Evolutionary conservation across 2,888 invertebrate species (phyloP).

Genomic region (Scaptomyza flava): DNA sequence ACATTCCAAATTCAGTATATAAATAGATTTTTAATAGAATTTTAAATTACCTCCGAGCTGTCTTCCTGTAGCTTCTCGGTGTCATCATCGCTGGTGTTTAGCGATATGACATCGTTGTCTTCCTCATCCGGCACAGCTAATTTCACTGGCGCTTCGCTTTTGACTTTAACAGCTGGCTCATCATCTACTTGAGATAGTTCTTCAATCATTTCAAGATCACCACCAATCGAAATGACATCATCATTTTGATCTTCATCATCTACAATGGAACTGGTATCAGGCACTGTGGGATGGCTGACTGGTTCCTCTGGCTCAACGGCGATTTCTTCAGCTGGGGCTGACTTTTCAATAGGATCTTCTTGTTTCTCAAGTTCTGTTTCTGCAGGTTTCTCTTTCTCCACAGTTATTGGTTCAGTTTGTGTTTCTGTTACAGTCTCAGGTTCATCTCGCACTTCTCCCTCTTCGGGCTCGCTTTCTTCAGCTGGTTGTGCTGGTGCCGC

Average conservation of each 20-base stretch:
- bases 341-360: conserved; percentile 8
- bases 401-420: background rate
- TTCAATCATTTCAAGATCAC: conserved; percentile 84
- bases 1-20: conserved; percentile 19
- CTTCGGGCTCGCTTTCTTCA: conserved; percentile 72
- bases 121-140: conserved; percentile 45
- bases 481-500: conserved; percentile 35
- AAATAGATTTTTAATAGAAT: background rate
- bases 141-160: conserved; percentile 49
- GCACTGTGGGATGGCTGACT: background rate
- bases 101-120: conserved; percentile 77
- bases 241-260: conserved; percentile 83
- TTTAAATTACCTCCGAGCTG: conserved; percentile 64
- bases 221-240: conserved; percentile 84
- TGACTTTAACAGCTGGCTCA: conserved; percentile 30
- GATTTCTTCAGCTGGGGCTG: background rate
- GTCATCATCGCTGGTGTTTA: conserved; percentile 81
- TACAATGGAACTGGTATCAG: conserved; percentile 75
- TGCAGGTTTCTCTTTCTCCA: background rate
- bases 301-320: background rate
- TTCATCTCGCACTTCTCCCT: conserved; percentile 66
- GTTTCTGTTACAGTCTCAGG: conserved; percentile 11
- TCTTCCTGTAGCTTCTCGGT: conserved; percentile 56
- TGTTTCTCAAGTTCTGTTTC: conserved; percentile 1
- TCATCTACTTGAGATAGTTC: conserved; percentile 73